Base-by-base conservation (phyloP, 2,888 invertebrate species). In the Xestia c-nigrum region DNA sequence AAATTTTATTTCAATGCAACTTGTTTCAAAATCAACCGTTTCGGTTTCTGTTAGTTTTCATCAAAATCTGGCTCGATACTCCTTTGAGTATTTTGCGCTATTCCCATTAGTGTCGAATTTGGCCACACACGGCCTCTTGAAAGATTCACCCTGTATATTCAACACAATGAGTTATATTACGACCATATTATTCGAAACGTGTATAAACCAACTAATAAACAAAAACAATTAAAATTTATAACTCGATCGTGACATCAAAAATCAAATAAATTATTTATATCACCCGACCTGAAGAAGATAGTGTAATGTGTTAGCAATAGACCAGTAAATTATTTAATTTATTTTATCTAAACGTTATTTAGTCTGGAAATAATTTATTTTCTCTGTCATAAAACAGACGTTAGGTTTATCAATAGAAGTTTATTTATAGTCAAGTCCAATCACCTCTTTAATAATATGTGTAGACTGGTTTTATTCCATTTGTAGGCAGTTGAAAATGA, bases 391-490 rank as follows among this genome's bases (percentile, higher is more conserved):
- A 68, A 72, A 84, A 77, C 0, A 3, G 50, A 72, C 71, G 61
- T 65, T 47, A 65, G 21, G 5, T 64, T 83, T 85, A 85, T 85
- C 71, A 77, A 69, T 70, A 50, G 38, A 57, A 66, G n/a, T 59
- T 31, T 85, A 85, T 82, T 82, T 78, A 79, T 79, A 85, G 68
- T 38, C 12, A 69, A 78, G 80, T 74, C 64, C 83, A 52, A 76
- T 65, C 63, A 66, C 82, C 81, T 73, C 68, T 66, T 78, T 16
- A 79, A 40, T 72, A 1, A 59, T 55, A 16, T n/a, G 21, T 6
- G 12, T 38, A 59, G 38, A 82, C 31, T 24, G 16, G 68, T 55
- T 82, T 70, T 78, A 68, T 66, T 78, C 16, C 24, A 61, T 68
- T 50, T 57, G 3, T 52, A n/a, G 24, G 52, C 43, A 59, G 14